Conservation (phyloP, 2,113 vertebrate species). For the Ginglymostoma cirratum region DNA sequence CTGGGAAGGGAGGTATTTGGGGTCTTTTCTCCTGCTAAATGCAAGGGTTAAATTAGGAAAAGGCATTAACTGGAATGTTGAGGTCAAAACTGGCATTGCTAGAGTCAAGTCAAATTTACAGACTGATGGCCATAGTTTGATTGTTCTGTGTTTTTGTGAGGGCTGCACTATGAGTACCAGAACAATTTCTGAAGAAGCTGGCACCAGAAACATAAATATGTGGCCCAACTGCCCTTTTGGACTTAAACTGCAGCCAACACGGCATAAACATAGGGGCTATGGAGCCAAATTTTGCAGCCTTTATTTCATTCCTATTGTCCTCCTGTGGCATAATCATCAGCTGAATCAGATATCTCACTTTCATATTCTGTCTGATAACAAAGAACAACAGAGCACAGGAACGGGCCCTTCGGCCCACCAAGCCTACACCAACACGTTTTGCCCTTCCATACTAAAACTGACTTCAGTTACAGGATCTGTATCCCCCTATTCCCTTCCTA, state of each 20-base stretch:
- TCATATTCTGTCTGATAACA: neutral
- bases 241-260: neutral
- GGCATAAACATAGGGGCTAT: neutral
- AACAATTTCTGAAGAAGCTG: neutral
- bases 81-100: neutral
- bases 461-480: no score
- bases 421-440: no score
- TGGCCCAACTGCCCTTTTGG: neutral
- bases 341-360: neutral
- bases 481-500: no score
- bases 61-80: no score
- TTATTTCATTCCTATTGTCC: neutral
- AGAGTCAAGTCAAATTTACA: neutral
- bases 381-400: no score
- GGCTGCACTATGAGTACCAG: neutral
- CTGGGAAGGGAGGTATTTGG: no score
- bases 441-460: no score
- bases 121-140: neutral
- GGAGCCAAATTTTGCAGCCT: neutral
- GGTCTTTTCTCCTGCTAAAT: neutral
- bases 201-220: neutral
- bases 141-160: neutral
- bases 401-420: no score
- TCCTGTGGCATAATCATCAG: no score
- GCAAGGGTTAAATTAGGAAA: neutral